These are phyloP conservation scores for Epinephelus moara DNA, from an alignment of 2,113 vertebrate species.

Conservation along the genomic window DNA sequence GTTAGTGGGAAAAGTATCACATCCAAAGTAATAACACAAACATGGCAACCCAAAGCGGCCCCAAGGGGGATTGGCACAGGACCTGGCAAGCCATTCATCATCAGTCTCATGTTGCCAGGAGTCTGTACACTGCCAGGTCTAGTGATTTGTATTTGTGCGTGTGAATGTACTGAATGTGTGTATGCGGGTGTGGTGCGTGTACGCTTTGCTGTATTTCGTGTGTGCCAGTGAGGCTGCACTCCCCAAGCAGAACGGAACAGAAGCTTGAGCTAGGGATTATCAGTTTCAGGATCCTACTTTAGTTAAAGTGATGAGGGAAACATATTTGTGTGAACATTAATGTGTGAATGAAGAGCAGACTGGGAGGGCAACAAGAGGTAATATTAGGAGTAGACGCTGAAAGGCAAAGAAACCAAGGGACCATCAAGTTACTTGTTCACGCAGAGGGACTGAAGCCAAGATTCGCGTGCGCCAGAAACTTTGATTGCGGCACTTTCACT, in stretches of 20 bases:
- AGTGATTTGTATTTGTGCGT: constrained; percentile 43
- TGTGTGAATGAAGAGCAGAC: constrained; percentile 21
- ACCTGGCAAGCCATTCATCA: constrained; percentile 73
- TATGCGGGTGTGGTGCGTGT: neutral
- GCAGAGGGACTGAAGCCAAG: constrained; percentile 41
- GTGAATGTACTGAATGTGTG: constrained; percentile 1
- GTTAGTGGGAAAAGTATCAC: constrained; percentile 78
- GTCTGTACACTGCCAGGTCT: constrained; percentile 39
- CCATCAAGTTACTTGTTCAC: constrained; percentile 64
- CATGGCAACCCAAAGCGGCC: constrained; percentile 66
- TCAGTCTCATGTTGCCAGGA: constrained; percentile 61
- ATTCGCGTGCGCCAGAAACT: constrained; percentile 39
- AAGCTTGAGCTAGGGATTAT: constrained; percentile 43
- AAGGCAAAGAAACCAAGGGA: constrained; percentile 57
- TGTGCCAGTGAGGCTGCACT: constrained; percentile 8
- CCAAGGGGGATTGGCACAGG: constrained; percentile 64
- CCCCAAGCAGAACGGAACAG: constrained; percentile 37
- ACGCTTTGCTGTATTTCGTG: neutral
- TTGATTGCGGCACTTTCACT: constrained; percentile 45
- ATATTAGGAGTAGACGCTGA: constrained; percentile 20
- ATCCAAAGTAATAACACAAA: constrained; percentile 75
- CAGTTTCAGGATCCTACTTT: constrained; percentile 28
- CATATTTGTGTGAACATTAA: constrained; percentile 16
- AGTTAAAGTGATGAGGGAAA: constrained; percentile 27
- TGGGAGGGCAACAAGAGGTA: constrained; percentile 17